Base-by-base conservation (phyloP, 2,113 vertebrate genomes). In the Cebidichthys violaceus region DNA sequence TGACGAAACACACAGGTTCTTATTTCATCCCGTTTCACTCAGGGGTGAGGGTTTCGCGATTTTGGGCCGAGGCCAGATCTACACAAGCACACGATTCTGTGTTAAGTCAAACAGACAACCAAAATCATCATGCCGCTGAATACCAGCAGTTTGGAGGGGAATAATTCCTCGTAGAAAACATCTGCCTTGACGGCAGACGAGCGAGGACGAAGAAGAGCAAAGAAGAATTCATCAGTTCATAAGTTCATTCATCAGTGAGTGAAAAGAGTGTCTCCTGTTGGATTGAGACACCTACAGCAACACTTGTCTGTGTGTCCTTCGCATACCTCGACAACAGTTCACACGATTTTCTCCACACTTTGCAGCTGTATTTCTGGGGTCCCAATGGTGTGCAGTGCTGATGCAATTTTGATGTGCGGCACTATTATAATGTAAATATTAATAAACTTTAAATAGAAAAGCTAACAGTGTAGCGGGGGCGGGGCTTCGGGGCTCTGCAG, bases 171-270 rank as follows among this genome's bases (percentile, higher is more conserved):
- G 2, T 33, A 60, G 31, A 24, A 15, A 69, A 64, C 24, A 67
- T 60, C 69, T 73, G 69, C 20, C 60, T 64, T 45, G 24, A 55
- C 52, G 61, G n/a, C 71, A 35, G 39, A 70, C 27, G 33, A 60
- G 11, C 1, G 14, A 17, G 45, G 35, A 74, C 45, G 75, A 52
- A 55, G 31, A 27, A 59, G 13, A 55, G 47, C 37, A 73, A 43
- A 57, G 22, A 43, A 45, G 9, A 52, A 72, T 2, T 45, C 4
- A 47, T 45, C 22, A n/a, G n/a, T n/a, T n/a, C n/a, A n/a, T 1
- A 9, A 77, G 47, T 55, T 31, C 1, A 54, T 70, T 45, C 31
- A 55, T 20, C 18, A 24, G 47, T 27, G 6, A 59, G 20, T 24
- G 6, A 55, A 4, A 67, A 50, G 4, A 33, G 31, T 33, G 31